These are phyloP conservation scores for Poeciliopsis turrubarensis DNA, from an alignment of 2,113 vertebrate species.

Conservation along the genomic window DNA sequence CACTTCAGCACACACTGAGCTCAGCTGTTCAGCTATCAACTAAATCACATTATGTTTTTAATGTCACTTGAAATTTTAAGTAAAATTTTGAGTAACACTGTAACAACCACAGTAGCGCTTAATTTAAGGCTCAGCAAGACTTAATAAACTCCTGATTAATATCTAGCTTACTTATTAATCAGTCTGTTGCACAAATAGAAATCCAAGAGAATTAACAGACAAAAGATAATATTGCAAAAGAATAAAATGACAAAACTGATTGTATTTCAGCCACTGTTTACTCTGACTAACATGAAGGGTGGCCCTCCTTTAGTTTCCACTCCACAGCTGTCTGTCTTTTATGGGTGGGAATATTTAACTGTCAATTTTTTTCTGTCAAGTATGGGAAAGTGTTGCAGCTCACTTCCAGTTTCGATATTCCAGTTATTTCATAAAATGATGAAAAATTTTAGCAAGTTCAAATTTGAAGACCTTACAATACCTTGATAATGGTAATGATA, in stretches of 20 bases:
- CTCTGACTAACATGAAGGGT: background rate
- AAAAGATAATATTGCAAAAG: background rate
- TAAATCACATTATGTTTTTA: background rate
- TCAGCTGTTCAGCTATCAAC: background rate
- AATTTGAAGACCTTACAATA: too few species aligned
- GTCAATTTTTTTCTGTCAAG: too few species aligned
- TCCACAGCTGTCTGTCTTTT: background rate
- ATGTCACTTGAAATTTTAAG: background rate
- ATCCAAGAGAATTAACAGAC: background rate
- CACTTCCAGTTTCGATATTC: too few species aligned
- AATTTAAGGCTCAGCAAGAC: background rate
- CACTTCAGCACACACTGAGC: background rate
- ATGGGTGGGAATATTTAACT: too few species aligned
- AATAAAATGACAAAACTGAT: background rate
- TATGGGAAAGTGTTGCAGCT: too few species aligned
- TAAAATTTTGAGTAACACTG: background rate
- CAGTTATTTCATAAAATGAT: too few species aligned
- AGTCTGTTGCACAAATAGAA: background rate
- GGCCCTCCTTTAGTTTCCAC: background rate
- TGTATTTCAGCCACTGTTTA: background rate
- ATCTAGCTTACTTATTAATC: background rate
- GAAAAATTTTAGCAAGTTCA: too few species aligned
- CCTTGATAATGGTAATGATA: too few species aligned
- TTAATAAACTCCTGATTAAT: background rate
- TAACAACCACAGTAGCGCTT: background rate